Evolutionary conservation across 2,113 vertebrate species (phyloP), one percentile per base, ranked within the genome.

Genomic region (Epinephelus cyanopodus): DNA sequence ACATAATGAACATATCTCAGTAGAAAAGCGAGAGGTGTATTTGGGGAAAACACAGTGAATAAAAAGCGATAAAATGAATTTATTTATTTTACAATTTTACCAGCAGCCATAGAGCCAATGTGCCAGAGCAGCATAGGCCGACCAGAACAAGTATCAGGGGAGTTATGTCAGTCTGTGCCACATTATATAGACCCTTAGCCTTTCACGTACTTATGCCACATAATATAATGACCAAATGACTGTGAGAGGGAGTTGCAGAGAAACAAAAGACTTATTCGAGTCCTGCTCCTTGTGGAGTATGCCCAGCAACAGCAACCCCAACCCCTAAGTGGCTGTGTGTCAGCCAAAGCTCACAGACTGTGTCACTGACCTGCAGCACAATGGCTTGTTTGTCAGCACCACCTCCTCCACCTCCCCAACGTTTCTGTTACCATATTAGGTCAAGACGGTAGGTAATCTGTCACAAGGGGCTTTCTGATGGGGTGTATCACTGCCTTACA

Each of bases 301-400:
- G 3, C 42, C 77, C 42, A 60, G 56, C 19, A 74, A 74, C 33
- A 48, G 18, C 45, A 45, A 57, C 27, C 85, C 63, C 21, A 45
- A 57, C 27, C 85, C 58, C 25, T 27, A 13, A 58, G 67, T 48
- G 56, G n/a, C 48, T 79, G 64, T 62, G 65, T 47, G 77, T 63
- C 72, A 58, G 50, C 48, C 53, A 69, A 74, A 76, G 8, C 80
- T 75, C 52, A 63, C 65, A 63, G 74, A 56, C 66, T 63, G 17
- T 50, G 79, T 81, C 68, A 62, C 66, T 85, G 86, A 83, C 64
- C 82, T 67, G 63, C 50, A 82, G 80, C 11, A 79, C 80, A 90
- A 86, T 87, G 77, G 33, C 81, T 62, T 50, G 25, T 72, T 83
- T 78, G 58, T 83, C 53, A 70, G 67, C n/a, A 3, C 57, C 0